Evolutionary conservation across 2,888 invertebrate species (phyloP).

Genomic region (Cynaeus angustus): DNA sequence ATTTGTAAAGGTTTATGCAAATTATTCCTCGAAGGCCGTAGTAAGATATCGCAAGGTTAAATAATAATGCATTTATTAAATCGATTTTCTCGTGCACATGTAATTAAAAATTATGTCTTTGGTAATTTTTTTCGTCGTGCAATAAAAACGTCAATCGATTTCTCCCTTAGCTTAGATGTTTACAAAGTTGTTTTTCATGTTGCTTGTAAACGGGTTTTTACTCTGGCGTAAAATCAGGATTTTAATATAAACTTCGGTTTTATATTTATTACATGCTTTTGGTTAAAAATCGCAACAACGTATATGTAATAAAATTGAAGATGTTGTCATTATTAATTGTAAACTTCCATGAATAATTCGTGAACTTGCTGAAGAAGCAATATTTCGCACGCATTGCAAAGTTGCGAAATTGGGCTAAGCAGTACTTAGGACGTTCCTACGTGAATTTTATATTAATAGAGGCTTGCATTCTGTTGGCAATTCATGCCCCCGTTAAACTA

Average conservation of each 20-base stretch:
- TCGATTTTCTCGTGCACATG: slow-evolving; percentile 37
- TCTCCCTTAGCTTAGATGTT: slow-evolving; percentile 27
- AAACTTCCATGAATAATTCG: slow-evolving; percentile 13
- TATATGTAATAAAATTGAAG: slow-evolving; percentile 13
- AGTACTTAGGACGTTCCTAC: slow-evolving; percentile 20
- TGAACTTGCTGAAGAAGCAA: slow-evolving; percentile 16
- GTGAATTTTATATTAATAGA: slow-evolving; percentile 35
- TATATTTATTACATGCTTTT: slow-evolving; percentile 11
- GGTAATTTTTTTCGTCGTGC: slow-evolving; percentile 31
- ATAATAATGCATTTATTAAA: slow-evolving; percentile 43
- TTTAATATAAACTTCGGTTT: slow-evolving; percentile 8
- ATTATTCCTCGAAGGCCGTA: slow-evolving; percentile 29
- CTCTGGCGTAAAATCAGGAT: slow-evolving; percentile 23
- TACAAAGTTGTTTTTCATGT: slow-evolving; percentile 19
- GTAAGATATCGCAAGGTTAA: slow-evolving; percentile 34
- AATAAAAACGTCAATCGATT: slow-evolving; percentile 26
- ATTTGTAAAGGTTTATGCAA: slow-evolving; percentile 38
- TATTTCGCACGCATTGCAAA: slow-evolving; percentile 22
- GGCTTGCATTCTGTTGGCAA: slow-evolving; percentile 17
- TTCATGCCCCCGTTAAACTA: slow-evolving; percentile 29
- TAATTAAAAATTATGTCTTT: slow-evolving; percentile 43
- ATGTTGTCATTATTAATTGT: slow-evolving; percentile 21
- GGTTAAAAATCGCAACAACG: neutral
- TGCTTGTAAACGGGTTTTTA: slow-evolving; percentile 31
- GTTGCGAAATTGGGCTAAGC: slow-evolving; percentile 25